Base-by-base conservation (phyloP, 2,113 vertebrate species). In the Callionymus lyra region DNA sequence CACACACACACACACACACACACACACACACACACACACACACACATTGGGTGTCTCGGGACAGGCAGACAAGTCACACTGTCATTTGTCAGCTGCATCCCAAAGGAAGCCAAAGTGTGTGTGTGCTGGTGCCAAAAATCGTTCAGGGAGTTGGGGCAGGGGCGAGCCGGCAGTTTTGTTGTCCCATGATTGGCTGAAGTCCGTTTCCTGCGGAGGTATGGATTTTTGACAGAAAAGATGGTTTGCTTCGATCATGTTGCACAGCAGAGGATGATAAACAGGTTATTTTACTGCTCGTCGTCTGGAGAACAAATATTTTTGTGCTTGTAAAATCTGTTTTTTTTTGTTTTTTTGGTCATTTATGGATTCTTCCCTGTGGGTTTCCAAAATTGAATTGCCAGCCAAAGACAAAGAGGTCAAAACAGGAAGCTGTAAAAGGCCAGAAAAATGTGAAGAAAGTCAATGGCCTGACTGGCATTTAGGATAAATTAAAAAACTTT, bases 31-130 rank as follows among this genome's bases (percentile, higher is more conserved):
- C 18, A 39, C 56, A 17, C 53, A 47, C 31, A 44, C 21, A 19
- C 48, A 15, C 31, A 36, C 33, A 34, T 9, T 17, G 11, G 18
- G 10, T 3, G 12, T 68, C 57, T 48, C 65, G 72, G 75, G 68
- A 53, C 37, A 9, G 12, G 54, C 63, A 68, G 72, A 79, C 72
- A 73, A 79, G 73, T 73, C 69, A 68, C 76, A 59, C 56, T 36
- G 12, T 41, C 21, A 16, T 49, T 69, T 49, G 42, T 65, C 63
- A 70, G 66, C 61, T 27, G 21, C 21, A 27, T 27, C 21, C 21
- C 21, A 27, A 27, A 27, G 21, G 21, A 27, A 27, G 8, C 21
- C 69, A 72, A 60, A 43, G 56, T 42, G 34, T 47, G 43, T 51
- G 38, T 36, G n/a, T 38, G 43, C 38, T 15, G 32, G 6, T 47